Evolutionary conservation across 1,140 invertebrate species (phyloP).

Genomic region (Trachymyrmex cornetzi): DNA sequence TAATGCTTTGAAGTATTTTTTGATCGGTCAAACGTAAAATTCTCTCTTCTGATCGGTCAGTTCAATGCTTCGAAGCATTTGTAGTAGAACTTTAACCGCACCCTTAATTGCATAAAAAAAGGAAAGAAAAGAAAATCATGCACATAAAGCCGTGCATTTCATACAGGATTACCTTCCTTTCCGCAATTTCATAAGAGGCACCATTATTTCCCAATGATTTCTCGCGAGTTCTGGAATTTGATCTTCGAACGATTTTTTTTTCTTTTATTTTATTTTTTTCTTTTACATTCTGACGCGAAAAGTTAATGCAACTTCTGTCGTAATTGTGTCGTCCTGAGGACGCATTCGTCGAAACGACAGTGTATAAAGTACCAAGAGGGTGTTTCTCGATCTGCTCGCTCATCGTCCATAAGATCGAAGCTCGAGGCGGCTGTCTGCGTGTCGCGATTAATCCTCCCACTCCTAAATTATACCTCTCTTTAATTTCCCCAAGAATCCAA

Average conservation of each 20-base stretch:
- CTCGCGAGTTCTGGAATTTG: background rate
- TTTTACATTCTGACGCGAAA: conserved; percentile 30
- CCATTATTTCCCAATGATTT: background rate
- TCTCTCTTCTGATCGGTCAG: too few species aligned
- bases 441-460: conserved; percentile 45
- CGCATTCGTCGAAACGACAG: conserved; percentile 13
- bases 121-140: background rate
- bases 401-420: conserved; percentile 35
- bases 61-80: too few species aligned
- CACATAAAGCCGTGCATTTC: background rate
- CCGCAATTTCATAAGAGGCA: background rate
- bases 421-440: background rate
- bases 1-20: too few species aligned
- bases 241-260: background rate
- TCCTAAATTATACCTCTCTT: background rate
- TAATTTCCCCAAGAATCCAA: conserved; percentile 11
- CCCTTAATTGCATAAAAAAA: background rate
- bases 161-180: background rate
- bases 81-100: too few species aligned
- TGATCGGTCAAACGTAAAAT: too few species aligned
- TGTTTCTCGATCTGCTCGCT: conserved; percentile 12
- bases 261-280: background rate
- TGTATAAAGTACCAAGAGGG: background rate
- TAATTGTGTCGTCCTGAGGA: background rate
- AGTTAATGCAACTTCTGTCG: conserved; percentile 27